phyloP scores from a whole-genome alignment of 2,113 vertebrate genomes.

The Prinia subflava region DNA sequence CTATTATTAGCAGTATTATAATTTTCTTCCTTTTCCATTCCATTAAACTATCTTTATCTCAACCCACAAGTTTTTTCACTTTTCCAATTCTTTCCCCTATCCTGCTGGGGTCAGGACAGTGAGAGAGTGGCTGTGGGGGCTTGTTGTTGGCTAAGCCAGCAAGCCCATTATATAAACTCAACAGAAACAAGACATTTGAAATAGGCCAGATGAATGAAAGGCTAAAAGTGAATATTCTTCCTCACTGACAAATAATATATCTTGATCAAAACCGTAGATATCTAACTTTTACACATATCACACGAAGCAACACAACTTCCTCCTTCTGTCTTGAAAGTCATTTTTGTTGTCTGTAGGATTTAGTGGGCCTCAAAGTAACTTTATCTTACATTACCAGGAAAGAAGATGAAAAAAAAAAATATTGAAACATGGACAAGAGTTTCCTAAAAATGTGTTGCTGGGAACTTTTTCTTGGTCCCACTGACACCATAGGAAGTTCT shows the following conservation, averaged over 20 bases:
- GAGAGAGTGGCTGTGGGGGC: background rate
- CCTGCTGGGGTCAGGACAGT: background rate
- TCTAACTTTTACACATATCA: background rate
- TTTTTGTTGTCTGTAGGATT: background rate
- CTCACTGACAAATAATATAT: background rate
- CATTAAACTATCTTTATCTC: background rate
- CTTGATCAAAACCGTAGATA: background rate
- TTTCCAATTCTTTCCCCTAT: background rate
- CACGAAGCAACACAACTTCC: background rate
- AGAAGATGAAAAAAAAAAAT: background rate
- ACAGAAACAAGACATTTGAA: background rate
- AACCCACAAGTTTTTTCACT: background rate
- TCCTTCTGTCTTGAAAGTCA: rapidly evolving
- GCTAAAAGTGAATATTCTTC: background rate
- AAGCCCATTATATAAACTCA: background rate
- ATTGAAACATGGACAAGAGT: background rate
- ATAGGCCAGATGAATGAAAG: background rate
- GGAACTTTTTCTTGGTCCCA: background rate
- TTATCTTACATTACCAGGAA: background rate
- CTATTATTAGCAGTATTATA: background rate
- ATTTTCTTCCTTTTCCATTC: background rate
- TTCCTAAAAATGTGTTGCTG: background rate
- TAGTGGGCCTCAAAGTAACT: background rate
- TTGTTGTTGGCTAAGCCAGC: background rate
- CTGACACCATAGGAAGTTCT: background rate